Evolutionary conservation across 2,113 vertebrate species (phyloP).

Genomic region (Ceratotherium simum): DNA sequence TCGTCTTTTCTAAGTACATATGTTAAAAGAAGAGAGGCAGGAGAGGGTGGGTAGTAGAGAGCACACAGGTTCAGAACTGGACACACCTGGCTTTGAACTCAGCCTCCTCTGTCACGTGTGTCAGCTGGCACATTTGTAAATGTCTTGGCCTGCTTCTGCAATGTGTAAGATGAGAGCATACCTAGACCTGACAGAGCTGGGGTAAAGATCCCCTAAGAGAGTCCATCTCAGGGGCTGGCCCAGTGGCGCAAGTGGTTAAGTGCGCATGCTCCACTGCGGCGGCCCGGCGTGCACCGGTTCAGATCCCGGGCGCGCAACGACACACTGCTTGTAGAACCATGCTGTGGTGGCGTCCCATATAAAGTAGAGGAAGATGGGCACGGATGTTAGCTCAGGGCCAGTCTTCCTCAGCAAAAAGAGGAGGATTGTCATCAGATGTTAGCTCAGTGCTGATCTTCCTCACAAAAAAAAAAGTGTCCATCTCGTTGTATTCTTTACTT

Average conservation of each 20-base stretch:
- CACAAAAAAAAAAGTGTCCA: not conserved
- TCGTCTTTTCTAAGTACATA: not conserved
- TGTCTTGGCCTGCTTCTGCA: not conserved
- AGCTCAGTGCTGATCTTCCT: too few species aligned
- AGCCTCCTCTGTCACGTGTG: not conserved
- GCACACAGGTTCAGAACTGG: not conserved
- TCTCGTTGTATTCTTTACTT: not conserved
- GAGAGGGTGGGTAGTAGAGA: not conserved
- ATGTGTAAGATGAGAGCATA: not conserved
- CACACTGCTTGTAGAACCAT: too few species aligned
- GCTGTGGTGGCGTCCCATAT: too few species aligned
- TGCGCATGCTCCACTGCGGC: too few species aligned
- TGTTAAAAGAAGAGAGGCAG: not conserved
- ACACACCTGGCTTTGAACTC: not conserved
- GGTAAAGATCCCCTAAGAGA: not conserved
- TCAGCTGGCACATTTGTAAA: not conserved
- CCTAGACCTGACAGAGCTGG: not conserved
- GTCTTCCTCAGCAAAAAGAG: too few species aligned
- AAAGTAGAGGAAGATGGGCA: too few species aligned
- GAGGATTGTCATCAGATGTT: too few species aligned
- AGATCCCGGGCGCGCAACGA: too few species aligned
- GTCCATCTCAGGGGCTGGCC: not conserved
- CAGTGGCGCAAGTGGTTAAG: too few species aligned
- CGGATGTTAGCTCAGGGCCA: too few species aligned
- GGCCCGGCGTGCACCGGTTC: too few species aligned